Evolutionary conservation across 2,797 vertebrate species (phyloP).

Genomic region (Lepidocolaptes lacrymiger): DNA sequence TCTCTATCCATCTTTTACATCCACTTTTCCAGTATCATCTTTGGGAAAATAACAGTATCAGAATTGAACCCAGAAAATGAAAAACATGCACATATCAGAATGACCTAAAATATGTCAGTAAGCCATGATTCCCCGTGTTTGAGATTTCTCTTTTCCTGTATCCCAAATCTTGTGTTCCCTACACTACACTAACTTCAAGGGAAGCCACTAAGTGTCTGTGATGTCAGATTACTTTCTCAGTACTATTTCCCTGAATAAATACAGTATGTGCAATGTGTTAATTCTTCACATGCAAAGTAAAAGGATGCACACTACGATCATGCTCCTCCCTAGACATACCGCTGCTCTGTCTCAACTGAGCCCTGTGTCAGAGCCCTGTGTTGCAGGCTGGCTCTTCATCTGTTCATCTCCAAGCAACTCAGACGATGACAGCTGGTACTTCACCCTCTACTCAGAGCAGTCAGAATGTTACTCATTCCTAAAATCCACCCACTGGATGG

Average conservation of each 20-base stretch:
- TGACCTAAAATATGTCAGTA: neutral
- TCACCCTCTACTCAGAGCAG: fast-evolving
- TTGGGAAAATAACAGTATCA: neutral
- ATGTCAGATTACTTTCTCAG: neutral
- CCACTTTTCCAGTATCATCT: neutral
- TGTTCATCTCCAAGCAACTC: neutral
- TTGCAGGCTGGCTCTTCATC: neutral
- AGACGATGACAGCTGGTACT: neutral
- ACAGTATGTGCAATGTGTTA: neutral
- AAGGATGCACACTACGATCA: neutral
- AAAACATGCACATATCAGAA: neutral
- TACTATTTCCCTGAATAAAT: neutral
- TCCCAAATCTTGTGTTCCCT: neutral
- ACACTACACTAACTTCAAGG: neutral
- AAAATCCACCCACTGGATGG: neutral
- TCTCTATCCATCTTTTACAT: neutral
- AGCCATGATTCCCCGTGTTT: neutral
- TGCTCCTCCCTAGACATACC: neutral
- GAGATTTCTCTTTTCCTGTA: neutral
- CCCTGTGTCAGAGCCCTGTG: fast-evolving
- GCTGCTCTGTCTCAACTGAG: neutral
- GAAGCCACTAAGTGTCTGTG: neutral
- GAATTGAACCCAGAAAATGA: neutral
- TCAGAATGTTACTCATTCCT: neutral
- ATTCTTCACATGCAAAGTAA: neutral